Evolutionary conservation across 2,113 vertebrate species (phyloP), one percentile per base, ranked within the genome.

Genomic region (Argyrosomus japonicus): DNA sequence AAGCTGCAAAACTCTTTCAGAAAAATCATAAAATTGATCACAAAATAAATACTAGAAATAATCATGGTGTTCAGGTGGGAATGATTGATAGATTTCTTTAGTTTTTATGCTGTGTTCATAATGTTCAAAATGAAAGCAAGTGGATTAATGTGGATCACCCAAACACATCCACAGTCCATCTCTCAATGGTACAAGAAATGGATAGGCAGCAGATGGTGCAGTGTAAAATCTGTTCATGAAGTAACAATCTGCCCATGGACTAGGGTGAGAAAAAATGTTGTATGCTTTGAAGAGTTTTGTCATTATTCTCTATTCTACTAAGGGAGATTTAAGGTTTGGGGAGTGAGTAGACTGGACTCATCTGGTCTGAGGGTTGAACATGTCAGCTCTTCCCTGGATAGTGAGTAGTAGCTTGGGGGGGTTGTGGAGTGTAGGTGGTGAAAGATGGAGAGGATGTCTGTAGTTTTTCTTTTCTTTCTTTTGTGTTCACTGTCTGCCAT

Each of bases 171-270:
- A 10, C 53, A 0, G 63, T 62, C 67, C 45, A 58, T n/a, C 62
- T 72, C 75, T 63, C 56, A 0, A 3, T 5, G 50, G 76, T 29
- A 48, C 75, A 50, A 12, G 36, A 54, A 51, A 62, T 68, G 6
- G 36, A 11, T 27, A n/a, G 51, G 70, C 82, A 63, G 76, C 76
- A 84, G 75, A 78, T 75, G 72, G 67, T 64, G 27, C n/a, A 1
- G 25, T 54, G 9, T 7, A 40, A 61, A 75, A 54, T 51, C 67
- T 47, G 51, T 68, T 70, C 57, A 58, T 32, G 76, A 64, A 60
- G 18, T 68, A 45, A 69, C 45, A 18, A 53, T 70, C 47, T n/a
- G 53, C 60, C 25, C 19, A 47, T 14, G 29, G 53, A 45, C 17
- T 27, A 27, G 12, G 15, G 74, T 56, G 51, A 54, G 50, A 25